phyloP scores from a whole-genome alignment of 2,113 vertebrate species.

The Nothobranchius kuhntae region DNA sequence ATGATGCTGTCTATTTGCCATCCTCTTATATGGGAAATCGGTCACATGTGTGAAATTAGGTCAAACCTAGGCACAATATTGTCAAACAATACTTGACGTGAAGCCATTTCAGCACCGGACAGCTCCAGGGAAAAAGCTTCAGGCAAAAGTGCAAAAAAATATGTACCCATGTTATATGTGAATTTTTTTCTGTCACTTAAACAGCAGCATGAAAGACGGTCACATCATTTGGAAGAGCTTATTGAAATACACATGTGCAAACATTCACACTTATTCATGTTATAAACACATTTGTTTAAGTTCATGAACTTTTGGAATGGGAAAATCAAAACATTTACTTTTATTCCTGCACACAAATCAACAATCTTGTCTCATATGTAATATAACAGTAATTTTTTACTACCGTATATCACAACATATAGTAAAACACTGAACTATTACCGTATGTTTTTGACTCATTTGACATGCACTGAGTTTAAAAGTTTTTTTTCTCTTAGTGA shows the following conservation, averaged over 20 bases:
- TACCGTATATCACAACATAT: too few relatives aligned
- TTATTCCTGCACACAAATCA: background rate
- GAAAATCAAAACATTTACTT: background rate
- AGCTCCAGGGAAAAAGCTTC: background rate
- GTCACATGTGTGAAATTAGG: too few relatives aligned
- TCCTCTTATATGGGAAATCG: too few relatives aligned
- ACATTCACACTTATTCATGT: background rate
- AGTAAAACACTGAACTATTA: too few relatives aligned
- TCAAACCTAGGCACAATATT: too few relatives aligned
- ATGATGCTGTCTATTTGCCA: too few relatives aligned
- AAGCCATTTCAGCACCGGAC: slow-evolving; percentile 2
- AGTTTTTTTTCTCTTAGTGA: too few relatives aligned
- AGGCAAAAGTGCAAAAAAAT: background rate
- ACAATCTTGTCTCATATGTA: background rate
- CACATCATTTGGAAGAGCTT: background rate
- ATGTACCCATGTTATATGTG: background rate
- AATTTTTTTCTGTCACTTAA: background rate
- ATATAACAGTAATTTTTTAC: background rate
- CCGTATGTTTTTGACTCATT: too few relatives aligned
- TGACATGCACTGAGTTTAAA: too few relatives aligned
- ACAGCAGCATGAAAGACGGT: background rate
- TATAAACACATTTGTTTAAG: background rate
- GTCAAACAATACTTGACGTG: too few relatives aligned
- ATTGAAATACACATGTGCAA: background rate
- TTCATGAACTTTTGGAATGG: background rate